Evolutionary conservation across 2,797 vertebrate genomes (phyloP), one percentile per base, ranked within the genome.

Genomic region (Melanotaenia parkinsoni): DNA sequence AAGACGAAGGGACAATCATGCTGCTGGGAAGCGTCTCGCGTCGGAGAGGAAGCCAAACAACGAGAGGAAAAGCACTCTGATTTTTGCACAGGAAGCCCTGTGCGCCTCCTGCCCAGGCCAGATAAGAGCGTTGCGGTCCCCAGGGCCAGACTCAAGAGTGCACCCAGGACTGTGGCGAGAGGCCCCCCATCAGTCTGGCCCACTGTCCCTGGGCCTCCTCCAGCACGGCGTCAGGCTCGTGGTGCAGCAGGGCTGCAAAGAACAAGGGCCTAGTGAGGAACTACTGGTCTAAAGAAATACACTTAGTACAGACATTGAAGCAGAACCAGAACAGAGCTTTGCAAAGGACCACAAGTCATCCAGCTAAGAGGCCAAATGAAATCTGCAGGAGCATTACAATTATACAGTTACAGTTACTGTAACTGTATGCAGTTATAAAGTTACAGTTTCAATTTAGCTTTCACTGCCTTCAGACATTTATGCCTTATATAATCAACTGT

Each of bases 1-100:
- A 99, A 99, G 98, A 99, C 97, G 95, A 96, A 97, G 95, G 98
- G 98, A 99, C 98, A 99, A 98, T 97, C 95, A 93, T 88, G 94
- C 95, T 97, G 97, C 96, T 99, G 97, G 98, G 97, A 99, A 99
- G 96, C 93, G 95, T 97, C 97, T 97, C 95, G 94, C 95, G 94
- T 95, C 95, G 96, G 87, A 92, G 96, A 98, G 97, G 98, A 98
- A 99, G 96, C 95, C 93, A 97, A 99, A 99, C 98, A 99, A 99
- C 96, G 92, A 98, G 98, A 99, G 98, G 98, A 99, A 99, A 98
- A 95, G 96, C 95, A 92, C 96, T 97, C 95, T 97, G 97, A 98
- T 98, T 99, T 95, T 99, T 93, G 97, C 95, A 98, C 98, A 99
- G 98, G 98, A 99, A 99, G 95, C 95, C 95, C 91, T 95, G 91